Percentiles rank a stretch among this genome's conserved stretches.
phyloP scores from a whole-genome alignment of 1,140 invertebrate species.

The Teleopsis dalmanni region DNA sequence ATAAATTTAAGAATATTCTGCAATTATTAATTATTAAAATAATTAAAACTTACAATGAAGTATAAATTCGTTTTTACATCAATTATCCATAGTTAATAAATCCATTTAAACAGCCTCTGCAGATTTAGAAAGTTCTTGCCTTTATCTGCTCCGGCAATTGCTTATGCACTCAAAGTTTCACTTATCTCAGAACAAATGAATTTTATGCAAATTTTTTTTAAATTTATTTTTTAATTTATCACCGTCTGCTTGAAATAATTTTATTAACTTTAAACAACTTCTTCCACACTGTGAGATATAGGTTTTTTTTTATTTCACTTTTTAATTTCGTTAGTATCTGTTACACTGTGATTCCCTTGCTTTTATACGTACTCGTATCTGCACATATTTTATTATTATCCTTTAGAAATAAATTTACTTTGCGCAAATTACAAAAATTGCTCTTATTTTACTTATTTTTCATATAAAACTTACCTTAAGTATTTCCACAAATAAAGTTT shows the following conservation, averaged over 20 bases:
- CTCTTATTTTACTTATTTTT: constrained; percentile 1
- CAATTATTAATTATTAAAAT: too few species aligned
- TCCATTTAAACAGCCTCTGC: too few species aligned
- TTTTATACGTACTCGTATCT: constrained; percentile 1
- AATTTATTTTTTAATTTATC: constrained; percentile 11
- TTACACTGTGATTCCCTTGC: background rate
- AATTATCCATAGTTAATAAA: too few species aligned
- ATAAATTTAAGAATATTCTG: too few species aligned
- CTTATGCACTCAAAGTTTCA: too few species aligned
- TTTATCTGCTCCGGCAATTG: too few species aligned
- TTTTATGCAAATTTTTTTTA: too few species aligned
- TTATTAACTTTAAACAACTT: constrained; percentile 8
- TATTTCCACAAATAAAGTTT: background rate
- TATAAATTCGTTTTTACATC: too few species aligned
- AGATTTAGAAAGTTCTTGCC: too few species aligned
- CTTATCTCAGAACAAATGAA: too few species aligned
- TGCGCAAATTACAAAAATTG: constrained; percentile 8
- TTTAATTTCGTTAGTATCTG: background rate
- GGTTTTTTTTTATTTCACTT: background rate
- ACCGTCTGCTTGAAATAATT: constrained; percentile 9
- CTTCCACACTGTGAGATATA: background rate
- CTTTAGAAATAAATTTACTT: background rate
- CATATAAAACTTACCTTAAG: background rate
- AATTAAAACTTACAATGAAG: too few species aligned
- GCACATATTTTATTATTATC: background rate